Percentiles rank a stretch among this genome's conserved stretches.
Conservation (phyloP, 2,113 vertebrate species). For the Melanostigma gelatinosum region DNA sequence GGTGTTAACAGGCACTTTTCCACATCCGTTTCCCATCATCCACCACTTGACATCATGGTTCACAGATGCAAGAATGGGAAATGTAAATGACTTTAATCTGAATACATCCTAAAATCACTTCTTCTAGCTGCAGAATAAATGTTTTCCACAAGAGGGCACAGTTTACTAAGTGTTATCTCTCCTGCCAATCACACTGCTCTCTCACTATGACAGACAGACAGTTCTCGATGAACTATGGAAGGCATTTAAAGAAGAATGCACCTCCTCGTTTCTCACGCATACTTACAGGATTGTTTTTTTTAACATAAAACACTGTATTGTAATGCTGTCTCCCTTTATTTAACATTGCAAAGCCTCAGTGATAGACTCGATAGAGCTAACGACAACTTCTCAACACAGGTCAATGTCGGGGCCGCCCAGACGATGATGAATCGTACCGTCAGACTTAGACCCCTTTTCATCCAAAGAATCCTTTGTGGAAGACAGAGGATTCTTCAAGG, state of each 20-base stretch:
- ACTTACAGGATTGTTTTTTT: not conserved
- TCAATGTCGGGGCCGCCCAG: not conserved
- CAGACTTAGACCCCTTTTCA: not conserved
- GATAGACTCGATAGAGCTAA: not conserved
- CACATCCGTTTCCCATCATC: constrained; percentile 9
- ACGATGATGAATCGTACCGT: not conserved
- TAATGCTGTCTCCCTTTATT: not conserved
- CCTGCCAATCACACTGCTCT: not conserved
- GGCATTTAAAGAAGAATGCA: not conserved
- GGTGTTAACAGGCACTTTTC: constrained; percentile 23
- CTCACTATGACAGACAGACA: not conserved
- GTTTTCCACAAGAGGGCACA: constrained; percentile 67
- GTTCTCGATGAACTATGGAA: not conserved
- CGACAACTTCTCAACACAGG: not conserved
- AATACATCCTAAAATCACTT: not conserved
- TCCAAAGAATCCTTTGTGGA: too few species aligned
- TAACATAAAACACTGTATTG: not conserved
- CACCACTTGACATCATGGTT: not conserved
- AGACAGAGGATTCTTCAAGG: not conserved
- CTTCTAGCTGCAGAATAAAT: not conserved
- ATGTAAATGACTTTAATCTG: not conserved
- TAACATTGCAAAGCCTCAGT: not conserved
- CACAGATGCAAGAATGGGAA: not conserved
- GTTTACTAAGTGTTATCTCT: constrained; percentile 29
- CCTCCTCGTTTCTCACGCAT: not conserved